Evolutionary conservation across 2,113 vertebrate genomes (phyloP), one percentile per base, ranked within the genome.

Genomic region (Canis aureus): DNA sequence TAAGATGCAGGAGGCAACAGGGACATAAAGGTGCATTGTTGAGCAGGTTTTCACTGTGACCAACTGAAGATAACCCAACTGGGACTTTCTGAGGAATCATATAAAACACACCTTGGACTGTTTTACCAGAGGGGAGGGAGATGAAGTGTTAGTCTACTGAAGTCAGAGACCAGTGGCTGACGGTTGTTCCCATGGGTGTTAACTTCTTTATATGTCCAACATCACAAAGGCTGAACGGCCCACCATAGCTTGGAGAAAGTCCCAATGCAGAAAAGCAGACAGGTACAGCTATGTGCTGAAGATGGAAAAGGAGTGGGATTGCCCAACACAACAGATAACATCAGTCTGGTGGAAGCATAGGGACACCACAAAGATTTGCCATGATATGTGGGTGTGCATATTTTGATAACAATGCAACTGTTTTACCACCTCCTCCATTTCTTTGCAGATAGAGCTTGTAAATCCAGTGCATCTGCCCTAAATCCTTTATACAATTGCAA

Each of bases 381-480:
- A 59, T 51, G 38, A 80, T 69, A 32, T 7, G 32, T 12, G 0
- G 27, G 60, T n/a, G 15, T 78, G 12, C 86, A 16, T 53, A 74
- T 96, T 90, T 95, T 90, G 69, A 29, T 79, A 90, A 49, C 25
- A 95, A 92, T 79, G 32, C 60, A 82, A 25, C n/a, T 92, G 8
- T 94, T 80, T 94, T 83, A 69, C 38, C 3, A 35, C 0, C 59
- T 89, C 89, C 49, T 78, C 38, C 55, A 25, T 95, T 95, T 98
- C 89, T 7, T 3, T 95, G 73, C 57, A 96, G 94, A 95, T 43
- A 25, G 1, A 6, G 2, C 94, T 97, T 98, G 92, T 90, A 97
- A 92, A 94, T 97, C 19, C 94, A 90, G 64, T 43, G n/a, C 69
- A 96, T 80, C 76, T 88, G 62, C 35, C 59, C 4, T 92, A 94